A percentile compares a stretch with the other conserved stretches of the same genome.
Evolutionary conservation across 1,140 invertebrate species (phyloP).

Genomic region (Nasonia giraulti): DNA sequence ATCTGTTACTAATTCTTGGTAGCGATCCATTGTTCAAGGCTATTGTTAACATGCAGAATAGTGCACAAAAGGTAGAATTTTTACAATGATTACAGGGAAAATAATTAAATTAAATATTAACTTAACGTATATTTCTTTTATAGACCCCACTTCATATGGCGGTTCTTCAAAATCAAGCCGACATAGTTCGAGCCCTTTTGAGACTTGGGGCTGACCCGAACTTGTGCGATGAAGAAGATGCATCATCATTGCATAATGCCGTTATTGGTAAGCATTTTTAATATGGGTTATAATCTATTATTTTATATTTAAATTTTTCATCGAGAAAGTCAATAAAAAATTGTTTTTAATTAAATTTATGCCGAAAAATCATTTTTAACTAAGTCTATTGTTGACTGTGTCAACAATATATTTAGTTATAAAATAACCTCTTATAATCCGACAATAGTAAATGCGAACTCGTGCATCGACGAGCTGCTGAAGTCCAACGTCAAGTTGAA

Average conservation of each 20-base stretch:
- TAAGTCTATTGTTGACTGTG: not conserved
- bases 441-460: constrained; percentile 47
- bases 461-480: constrained; percentile 61
- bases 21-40: constrained; percentile 54
- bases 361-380: not conserved
- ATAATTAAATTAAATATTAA: not conserved
- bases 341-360: not conserved
- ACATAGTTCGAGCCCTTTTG: constrained; percentile 68
- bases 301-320: too few relatives aligned
- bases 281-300: not conserved
- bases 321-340: not conserved
- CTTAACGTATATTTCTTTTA: constrained; percentile 45
- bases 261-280: constrained; percentile 65
- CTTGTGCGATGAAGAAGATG: constrained; percentile 70
- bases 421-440: not conserved
- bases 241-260: constrained; percentile 75
- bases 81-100: not conserved
- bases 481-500: constrained; percentile 46
- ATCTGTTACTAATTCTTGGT: constrained; percentile 62
- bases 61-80: constrained; percentile 60
- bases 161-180: constrained; percentile 69
- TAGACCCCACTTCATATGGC: constrained; percentile 75
- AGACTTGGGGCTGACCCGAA: constrained; percentile 73
- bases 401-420: too few relatives aligned
- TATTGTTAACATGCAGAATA: constrained; percentile 65